Evolutionary conservation across 1,140 invertebrate genomes (phyloP), one percentile per base, ranked within the genome.

Genomic region (Lasaia peninsularis): DNA sequence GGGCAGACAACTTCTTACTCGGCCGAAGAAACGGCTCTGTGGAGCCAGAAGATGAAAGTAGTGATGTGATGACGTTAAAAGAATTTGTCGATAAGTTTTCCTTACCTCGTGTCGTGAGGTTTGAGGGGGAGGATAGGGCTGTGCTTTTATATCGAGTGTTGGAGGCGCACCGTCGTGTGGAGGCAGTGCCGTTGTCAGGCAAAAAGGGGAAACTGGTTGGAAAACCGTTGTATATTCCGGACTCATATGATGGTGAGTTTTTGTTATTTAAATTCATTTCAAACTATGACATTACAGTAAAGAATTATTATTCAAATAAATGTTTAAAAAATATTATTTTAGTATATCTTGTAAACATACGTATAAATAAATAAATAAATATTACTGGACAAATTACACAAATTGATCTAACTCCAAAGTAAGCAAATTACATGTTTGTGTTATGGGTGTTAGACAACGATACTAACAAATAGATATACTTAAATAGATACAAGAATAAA

Each of bases 21-120:
- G 85, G 85, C 0, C 59, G 86, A 54, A 55, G 83, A 12, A 86
- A 82, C 55, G 76, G 88, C 28, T 86, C 84, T 9, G 71, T 78
- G 4, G 75, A 89, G 52, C 79, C 83, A 1, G 78, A 89, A 69
- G 80, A 89, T 34, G 81, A 85, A 48, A 56, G 70, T 69, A 86
- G 82, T 86, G 75, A 85, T 76, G 80, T 79, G 69, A 80, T 89
- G 78, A 80, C 78, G 12, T 67, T 89, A 32, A 86, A 89, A 63
- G 85, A 89, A 66, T 92, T 92, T 66, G 84, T 92, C 35, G 91
- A 91, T 71, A 90, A 90, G 69, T 90, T 90, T 63, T 88, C 91
- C 9, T 63, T 92, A 63, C 91, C 91, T 2, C 84, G 90, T 58
- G 90, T 92, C 6, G 91, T 90, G 34, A 88, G 84, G 59, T 84